Evolutionary conservation across 2,113 vertebrate species (phyloP).

Genomic region (Cettia cetti): DNA sequence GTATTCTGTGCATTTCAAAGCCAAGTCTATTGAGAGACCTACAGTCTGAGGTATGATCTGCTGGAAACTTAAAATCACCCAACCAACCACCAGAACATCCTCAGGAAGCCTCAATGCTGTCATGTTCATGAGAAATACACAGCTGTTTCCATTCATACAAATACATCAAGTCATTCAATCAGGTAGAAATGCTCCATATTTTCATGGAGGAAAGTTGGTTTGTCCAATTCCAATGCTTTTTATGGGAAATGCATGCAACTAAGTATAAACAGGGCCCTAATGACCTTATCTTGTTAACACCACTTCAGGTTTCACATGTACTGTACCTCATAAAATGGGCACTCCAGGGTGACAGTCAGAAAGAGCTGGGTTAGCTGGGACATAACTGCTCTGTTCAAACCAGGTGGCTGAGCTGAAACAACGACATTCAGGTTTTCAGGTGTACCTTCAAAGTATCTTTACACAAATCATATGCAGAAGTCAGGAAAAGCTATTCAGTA

Average conservation of each 20-base stretch:
- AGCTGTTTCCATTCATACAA: not conserved
- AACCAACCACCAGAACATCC: not conserved
- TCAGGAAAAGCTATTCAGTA: not conserved
- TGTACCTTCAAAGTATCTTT: not conserved
- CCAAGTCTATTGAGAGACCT: not conserved
- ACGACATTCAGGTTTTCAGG: not conserved
- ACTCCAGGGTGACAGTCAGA: slow-evolving; percentile 85
- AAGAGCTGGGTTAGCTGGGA: slow-evolving; percentile 87
- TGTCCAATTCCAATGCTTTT: not conserved
- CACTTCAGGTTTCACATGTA: not conserved
- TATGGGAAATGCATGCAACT: not conserved
- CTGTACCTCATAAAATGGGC: slow-evolving; percentile 85
- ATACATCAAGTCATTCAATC: not conserved
- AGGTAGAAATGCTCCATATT: not conserved
- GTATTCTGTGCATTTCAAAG: not conserved
- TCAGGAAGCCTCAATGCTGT: not conserved
- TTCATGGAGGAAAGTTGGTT: not conserved
- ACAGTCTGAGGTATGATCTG: not conserved
- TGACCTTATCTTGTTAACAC: not conserved
- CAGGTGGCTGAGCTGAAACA: slow-evolving; percentile 73
- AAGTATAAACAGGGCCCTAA: not conserved
- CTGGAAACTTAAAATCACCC: not conserved
- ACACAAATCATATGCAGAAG: not conserved
- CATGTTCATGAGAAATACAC: not conserved
- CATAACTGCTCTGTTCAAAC: slow-evolving; percentile 68